These are phyloP conservation scores for Borostomias antarcticus DNA, from an alignment of 2,797 vertebrate genomes.

Conservation along the genomic window DNA sequence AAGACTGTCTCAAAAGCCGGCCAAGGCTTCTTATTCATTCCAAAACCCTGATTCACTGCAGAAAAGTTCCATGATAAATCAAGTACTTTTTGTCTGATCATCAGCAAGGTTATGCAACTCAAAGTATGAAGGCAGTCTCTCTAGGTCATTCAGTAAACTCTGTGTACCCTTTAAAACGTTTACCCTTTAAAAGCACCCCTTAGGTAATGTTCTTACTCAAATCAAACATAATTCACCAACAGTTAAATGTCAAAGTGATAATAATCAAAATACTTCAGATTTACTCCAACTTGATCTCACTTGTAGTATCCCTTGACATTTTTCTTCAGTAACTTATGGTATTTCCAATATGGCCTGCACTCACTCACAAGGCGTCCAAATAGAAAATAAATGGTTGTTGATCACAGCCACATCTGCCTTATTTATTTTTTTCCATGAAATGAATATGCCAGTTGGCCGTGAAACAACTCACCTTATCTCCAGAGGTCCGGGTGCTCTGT, in stretches of 20 bases:
- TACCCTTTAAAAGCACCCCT: too few species aligned
- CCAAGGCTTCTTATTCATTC: not conserved
- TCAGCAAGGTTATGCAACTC: too few species aligned
- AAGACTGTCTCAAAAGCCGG: not conserved
- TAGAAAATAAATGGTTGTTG: not conserved
- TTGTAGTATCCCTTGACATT: not conserved
- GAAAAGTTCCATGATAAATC: not conserved
- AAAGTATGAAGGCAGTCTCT: too few species aligned
- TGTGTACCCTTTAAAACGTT: too few species aligned
- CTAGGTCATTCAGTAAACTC: too few species aligned
- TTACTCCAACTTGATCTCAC: not conserved
- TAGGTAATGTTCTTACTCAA: too few species aligned
- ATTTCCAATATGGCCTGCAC: not conserved
- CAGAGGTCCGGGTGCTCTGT: conserved; percentile 15
- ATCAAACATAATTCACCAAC: too few species aligned
- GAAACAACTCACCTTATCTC: conserved; percentile 37
- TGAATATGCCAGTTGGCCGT: not conserved
- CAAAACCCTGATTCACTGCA: not conserved
- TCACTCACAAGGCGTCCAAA: not conserved
- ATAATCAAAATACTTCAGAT: not conserved
- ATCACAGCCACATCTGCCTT: not conserved
- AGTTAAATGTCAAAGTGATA: not conserved
- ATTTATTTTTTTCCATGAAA: not conserved
- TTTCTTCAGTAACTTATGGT: not conserved
- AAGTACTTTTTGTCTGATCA: too few species aligned